phyloP scores from a whole-genome alignment of 2,888 invertebrate genomes.

The Bedellia somnulentella region DNA sequence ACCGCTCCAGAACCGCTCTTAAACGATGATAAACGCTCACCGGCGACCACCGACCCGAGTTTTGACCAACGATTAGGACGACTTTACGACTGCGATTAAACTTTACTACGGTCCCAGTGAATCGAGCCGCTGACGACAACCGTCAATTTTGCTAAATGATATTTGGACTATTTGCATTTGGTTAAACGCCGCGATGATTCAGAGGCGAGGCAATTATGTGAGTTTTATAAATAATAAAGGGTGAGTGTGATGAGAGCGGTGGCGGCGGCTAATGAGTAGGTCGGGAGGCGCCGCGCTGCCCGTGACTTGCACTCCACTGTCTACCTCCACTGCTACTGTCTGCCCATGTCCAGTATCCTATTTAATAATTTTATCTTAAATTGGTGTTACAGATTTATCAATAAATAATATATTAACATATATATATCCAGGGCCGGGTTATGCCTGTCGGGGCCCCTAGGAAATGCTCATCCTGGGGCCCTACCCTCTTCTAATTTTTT shows the following conservation, averaged over 20 bases:
- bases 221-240: constrained; percentile 5
- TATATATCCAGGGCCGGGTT: too few species aligned
- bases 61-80: neutral
- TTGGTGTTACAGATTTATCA: too few species aligned
- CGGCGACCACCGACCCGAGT: neutral
- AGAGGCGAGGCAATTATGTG: constrained; percentile 2
- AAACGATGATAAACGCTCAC: constrained; percentile 10
- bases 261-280: constrained; percentile 34
- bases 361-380: too few species aligned
- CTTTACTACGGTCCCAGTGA: neutral
- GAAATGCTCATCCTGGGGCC: too few species aligned
- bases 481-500: too few species aligned
- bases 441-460: too few species aligned
- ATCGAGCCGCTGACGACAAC: neutral
- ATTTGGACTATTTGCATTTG: constrained; percentile 5
- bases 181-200: neutral
- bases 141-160: constrained; percentile 3
- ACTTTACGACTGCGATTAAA: constrained; percentile 3
- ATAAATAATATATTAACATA: too few species aligned
- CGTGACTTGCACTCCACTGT: constrained; percentile 41
- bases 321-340: neutral
- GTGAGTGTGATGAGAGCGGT: too few species aligned
- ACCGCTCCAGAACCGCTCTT: constrained; percentile 24
- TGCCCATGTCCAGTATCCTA: neutral
- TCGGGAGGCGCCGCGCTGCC: constrained; percentile 26